phyloP scores from a whole-genome alignment of 1,140 invertebrate species.

The Grapholita molesta region DNA sequence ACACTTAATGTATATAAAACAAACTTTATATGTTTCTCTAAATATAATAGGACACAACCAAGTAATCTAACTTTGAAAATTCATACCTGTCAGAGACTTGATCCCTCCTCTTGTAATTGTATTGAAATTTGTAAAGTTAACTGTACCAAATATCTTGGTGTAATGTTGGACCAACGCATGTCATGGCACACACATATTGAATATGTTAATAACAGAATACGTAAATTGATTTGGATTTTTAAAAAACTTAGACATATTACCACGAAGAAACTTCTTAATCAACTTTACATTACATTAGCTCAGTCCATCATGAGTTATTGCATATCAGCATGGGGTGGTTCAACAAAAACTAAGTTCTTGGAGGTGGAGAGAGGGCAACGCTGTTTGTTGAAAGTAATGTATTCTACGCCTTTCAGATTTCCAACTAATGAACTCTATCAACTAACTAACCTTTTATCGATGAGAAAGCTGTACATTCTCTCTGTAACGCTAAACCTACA shows the following conservation, averaged over 20 bases:
- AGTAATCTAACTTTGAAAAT: background rate
- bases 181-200: conserved; percentile 14
- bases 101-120: background rate
- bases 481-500: no score
- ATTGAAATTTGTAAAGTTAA: background rate
- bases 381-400: background rate
- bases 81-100: background rate
- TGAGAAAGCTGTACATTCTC: no score
- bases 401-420: background rate
- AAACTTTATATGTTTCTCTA: background rate
- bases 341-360: conserved; percentile 15
- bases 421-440: background rate
- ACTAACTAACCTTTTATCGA: no score
- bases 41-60: background rate
- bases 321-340: conserved; percentile 9
- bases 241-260: background rate
- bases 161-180: conserved; percentile 6
- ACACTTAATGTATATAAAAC: background rate
- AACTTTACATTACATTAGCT: background rate
- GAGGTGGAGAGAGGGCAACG: background rate
- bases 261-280: background rate
- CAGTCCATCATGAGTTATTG: conserved; percentile 10
- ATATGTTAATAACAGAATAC: background rate
- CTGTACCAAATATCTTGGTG: conserved; percentile 10
- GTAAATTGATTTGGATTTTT: conserved; percentile 14